phyloP scores from a whole-genome alignment of 2,113 vertebrate genomes.

The Typhlomys cinereus region DNA sequence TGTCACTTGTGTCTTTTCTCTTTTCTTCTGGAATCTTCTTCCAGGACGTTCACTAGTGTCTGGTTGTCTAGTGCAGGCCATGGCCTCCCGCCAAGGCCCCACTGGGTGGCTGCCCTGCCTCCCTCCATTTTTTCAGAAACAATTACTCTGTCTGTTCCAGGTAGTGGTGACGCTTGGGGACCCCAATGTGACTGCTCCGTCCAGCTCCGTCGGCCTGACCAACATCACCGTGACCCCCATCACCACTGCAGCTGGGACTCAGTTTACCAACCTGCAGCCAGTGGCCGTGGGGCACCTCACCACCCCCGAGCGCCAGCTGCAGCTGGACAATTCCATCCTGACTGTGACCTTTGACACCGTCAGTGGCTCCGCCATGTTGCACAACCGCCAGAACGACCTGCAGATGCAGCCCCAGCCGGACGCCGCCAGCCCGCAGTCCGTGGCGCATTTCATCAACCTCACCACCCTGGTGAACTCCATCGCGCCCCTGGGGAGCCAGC shows the following conservation, averaged over 20 bases:
- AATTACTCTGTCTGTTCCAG: slow-evolving; percentile 74
- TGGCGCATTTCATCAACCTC: slow-evolving; percentile 98
- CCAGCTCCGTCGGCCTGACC: slow-evolving; percentile 91
- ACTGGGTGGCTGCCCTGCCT: fast-evolving
- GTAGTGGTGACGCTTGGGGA: slow-evolving; percentile 96
- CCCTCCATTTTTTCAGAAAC: not conserved
- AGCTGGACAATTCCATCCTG: slow-evolving; percentile 97
- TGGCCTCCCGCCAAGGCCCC: fast-evolving
- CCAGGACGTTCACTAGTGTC: not conserved
- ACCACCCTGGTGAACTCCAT: slow-evolving; percentile 97
- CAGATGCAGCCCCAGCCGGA: slow-evolving; percentile 87
- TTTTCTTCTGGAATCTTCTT: not conserved
- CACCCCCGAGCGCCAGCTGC: slow-evolving; percentile 91
- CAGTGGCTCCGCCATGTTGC: slow-evolving; percentile 93
- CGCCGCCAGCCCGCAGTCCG: slow-evolving; percentile 86
- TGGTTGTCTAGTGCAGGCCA: not conserved
- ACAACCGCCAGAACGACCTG: slow-evolving; percentile 92
- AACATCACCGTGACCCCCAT: slow-evolving; percentile 97
- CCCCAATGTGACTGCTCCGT: slow-evolving; percentile 87
- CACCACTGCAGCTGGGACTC: slow-evolving; percentile 88
- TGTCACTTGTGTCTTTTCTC: not conserved
- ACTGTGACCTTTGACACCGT: slow-evolving; percentile 97
- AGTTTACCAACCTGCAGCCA: slow-evolving; percentile 96
- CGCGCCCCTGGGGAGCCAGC: slow-evolving; percentile 88
- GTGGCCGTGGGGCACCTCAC: slow-evolving; percentile 93